phyloP scores from a whole-genome alignment of 2,797 vertebrate genomes.

The Spheniscus humboldti region DNA sequence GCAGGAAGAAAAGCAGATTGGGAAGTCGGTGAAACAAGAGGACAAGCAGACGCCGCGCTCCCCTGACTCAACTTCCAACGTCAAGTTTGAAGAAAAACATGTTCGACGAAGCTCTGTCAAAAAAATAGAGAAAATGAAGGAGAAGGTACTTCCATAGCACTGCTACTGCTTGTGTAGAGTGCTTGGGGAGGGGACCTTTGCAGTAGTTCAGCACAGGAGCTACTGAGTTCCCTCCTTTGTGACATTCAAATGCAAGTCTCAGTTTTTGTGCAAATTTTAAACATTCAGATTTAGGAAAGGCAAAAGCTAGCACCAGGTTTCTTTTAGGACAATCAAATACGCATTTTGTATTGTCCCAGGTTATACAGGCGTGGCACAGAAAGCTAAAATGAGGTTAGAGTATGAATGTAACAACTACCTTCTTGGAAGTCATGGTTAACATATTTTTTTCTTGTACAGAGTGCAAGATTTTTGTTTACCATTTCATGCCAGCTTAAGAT shows the following conservation, averaged over 20 bases:
- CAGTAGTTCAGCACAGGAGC: neutral
- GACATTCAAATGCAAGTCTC: neutral
- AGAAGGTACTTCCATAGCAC: constrained; percentile 81
- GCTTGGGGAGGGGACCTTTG: neutral
- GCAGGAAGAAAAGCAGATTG: constrained; percentile 98
- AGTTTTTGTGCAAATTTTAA: accelerated
- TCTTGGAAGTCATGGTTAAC: accelerated
- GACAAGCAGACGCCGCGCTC: constrained; percentile 92
- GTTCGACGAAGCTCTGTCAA: constrained; percentile 94
- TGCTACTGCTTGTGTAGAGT: neutral
- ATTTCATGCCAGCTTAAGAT: neutral
- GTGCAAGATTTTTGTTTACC: neutral
- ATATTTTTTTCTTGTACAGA: accelerated
- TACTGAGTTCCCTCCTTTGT: neutral
- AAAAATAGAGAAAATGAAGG: constrained; percentile 99
- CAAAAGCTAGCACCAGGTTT: neutral
- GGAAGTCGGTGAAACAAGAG: constrained; percentile 90
- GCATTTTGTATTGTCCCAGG: neutral
- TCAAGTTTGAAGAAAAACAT: constrained; percentile 92
- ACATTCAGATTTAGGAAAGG: neutral
- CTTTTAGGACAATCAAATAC: accelerated
- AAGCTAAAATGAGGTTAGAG: accelerated
- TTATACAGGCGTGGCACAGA: neutral
- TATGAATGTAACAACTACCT: neutral
- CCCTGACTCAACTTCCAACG: constrained; percentile 86